A percentile compares a stretch with the other conserved stretches of the same genome.
Conservation (phyloP, 2,797 vertebrate genomes). For the Sebastes melanostomus region DNA sequence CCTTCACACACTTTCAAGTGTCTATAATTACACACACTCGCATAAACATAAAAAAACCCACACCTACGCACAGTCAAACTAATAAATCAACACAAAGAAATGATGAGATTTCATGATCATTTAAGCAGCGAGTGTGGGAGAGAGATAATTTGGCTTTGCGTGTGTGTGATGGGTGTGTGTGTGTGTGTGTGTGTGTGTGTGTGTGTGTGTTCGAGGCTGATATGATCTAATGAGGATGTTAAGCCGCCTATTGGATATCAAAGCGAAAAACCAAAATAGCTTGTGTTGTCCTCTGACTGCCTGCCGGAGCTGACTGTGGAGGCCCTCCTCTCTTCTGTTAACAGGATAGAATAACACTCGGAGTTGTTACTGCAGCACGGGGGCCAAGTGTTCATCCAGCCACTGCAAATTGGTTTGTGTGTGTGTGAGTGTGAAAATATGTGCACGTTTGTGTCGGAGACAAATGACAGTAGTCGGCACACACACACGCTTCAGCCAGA, state of each 20-base stretch:
- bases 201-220: slow-evolving; percentile 12
- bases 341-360: slow-evolving; percentile 52
- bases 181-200: neutral
- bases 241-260: slow-evolving; percentile 72
- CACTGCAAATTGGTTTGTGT: slow-evolving; percentile 32
- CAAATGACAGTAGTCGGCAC: slow-evolving; percentile 15
- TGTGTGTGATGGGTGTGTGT: neutral
- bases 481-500: neutral
- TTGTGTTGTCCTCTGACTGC: slow-evolving; percentile 60
- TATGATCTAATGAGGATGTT: slow-evolving; percentile 74
- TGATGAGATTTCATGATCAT: slow-evolving; percentile 56
- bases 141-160: slow-evolving; percentile 45
- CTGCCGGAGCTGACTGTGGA: slow-evolving; percentile 50
- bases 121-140: slow-evolving; percentile 31
- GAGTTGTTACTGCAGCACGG: slow-evolving; percentile 49
- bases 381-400: slow-evolving; percentile 48
- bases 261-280: slow-evolving; percentile 64
- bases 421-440: neutral
- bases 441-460: neutral
- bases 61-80: slow-evolving; percentile 2
- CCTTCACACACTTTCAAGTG: slow-evolving; percentile 22
- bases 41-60: slow-evolving; percentile 8
- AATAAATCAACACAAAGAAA: slow-evolving; percentile 52
- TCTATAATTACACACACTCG: slow-evolving; percentile 10
- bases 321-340: slow-evolving; percentile 58